Conservation (phyloP, 23 tunicate species). For the Ciona savignyi region DNA sequence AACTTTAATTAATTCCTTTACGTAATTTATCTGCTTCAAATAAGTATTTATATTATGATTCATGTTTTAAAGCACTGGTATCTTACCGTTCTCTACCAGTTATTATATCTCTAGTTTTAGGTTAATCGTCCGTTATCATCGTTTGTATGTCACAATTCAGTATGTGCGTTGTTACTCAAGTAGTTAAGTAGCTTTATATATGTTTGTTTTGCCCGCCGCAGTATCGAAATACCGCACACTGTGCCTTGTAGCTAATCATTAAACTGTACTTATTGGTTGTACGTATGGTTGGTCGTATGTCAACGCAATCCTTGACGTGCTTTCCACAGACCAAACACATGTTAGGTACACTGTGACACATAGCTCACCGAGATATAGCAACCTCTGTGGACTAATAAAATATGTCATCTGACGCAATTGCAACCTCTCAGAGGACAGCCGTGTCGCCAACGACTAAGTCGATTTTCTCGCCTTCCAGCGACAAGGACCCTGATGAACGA, state of each 20-base stretch:
- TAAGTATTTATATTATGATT: too few species aligned
- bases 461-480: conserved; percentile 2
- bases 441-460: background rate
- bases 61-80: too few species aligned
- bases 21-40: too few species aligned
- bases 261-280: background rate
- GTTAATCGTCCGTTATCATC: too few species aligned
- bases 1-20: too few species aligned
- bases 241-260: background rate
- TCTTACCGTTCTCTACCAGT: too few species aligned
- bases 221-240: background rate
- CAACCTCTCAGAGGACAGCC: background rate
- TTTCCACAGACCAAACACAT: background rate
- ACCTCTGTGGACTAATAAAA: background rate
- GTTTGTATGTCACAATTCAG: background rate
- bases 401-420: background rate
- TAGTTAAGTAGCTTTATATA: background rate
- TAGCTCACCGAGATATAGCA: background rate
- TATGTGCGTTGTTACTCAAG: background rate
- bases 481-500: background rate
- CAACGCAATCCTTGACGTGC: background rate
- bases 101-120: too few species aligned
- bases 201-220: conserved; percentile 1
- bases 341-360: background rate
- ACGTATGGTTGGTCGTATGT: background rate